Percentiles rank a stretch among this genome's conserved stretches.
Evolutionary conservation across 2,113 vertebrate species (phyloP).

Genomic region (Beaufortia kweichowensis): DNA sequence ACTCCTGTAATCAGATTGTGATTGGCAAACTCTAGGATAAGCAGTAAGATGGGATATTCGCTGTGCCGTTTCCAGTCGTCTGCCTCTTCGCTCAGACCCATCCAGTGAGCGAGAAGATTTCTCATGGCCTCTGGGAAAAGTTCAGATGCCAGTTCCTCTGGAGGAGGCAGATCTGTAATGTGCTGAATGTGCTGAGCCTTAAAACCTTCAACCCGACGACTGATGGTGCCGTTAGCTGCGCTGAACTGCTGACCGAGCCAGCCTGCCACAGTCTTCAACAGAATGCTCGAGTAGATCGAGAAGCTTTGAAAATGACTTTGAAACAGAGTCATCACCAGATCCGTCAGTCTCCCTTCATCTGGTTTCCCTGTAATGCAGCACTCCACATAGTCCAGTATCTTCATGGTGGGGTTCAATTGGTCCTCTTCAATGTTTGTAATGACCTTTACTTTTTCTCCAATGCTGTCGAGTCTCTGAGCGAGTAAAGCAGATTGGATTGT

Average conservation of each 20-base stretch:
- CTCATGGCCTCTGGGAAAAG: conserved; percentile 80
- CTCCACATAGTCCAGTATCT: conserved; percentile 68
- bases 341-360: conserved; percentile 62
- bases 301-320: conserved; percentile 57
- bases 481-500: conserved; percentile 35
- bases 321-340: conserved; percentile 66
- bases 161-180: conserved; percentile 79
- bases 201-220: conserved; percentile 77
- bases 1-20: conserved; percentile 83
- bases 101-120: conserved; percentile 78
- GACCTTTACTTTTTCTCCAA: conserved; percentile 59
- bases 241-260: conserved; percentile 80
- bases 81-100: conserved; percentile 76
- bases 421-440: conserved; percentile 40
- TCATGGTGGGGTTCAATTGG: conserved; percentile 53
- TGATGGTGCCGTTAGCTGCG: conserved; percentile 73
- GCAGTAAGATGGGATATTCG: conserved; percentile 80
- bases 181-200: conserved; percentile 78
- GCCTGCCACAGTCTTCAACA: conserved; percentile 66
- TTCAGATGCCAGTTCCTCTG: conserved; percentile 73
- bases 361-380: conserved; percentile 54
- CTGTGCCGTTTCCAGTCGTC: conserved; percentile 73
- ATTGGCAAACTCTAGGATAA: conserved; percentile 82
- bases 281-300: conserved; percentile 70
- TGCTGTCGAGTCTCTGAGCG: conserved; percentile 53